These are phyloP conservation scores for Papilio polyxenes DNA, from an alignment of 1,140 invertebrate genomes.

Conservation along the genomic window DNA sequence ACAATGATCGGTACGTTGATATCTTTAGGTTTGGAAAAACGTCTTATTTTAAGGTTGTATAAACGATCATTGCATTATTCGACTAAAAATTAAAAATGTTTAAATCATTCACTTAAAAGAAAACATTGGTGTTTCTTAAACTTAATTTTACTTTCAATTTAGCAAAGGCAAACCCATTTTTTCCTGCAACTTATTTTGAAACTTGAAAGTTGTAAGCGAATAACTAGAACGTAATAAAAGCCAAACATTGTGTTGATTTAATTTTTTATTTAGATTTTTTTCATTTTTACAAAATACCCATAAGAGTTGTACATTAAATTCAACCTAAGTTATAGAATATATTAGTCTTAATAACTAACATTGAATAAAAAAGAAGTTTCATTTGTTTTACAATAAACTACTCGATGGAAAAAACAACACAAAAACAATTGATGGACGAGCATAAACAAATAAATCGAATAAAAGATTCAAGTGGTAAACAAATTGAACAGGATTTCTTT, in stretches of 20 bases:
- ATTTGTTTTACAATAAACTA: slow-evolving; percentile 36
- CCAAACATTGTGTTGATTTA: slow-evolving; percentile 22
- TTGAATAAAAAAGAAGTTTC: slow-evolving; percentile 34
- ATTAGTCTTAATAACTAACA: slow-evolving; percentile 45
- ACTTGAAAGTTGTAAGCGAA: too few species aligned
- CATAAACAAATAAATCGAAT: not conserved
- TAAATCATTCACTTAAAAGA: too few species aligned
- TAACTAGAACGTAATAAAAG: not conserved
- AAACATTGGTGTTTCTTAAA: too few species aligned
- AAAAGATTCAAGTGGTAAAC: not conserved
- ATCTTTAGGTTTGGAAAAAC: too few species aligned
- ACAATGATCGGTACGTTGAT: too few species aligned
- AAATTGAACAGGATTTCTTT: not conserved
- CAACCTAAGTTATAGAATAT: slow-evolving; percentile 42
- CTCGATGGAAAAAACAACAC: slow-evolving; percentile 29
- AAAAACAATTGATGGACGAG: slow-evolving; percentile 30
- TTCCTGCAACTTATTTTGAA: too few species aligned
- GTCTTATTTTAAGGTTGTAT: too few species aligned
- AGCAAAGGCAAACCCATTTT: too few species aligned
- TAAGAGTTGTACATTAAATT: slow-evolving; percentile 46
- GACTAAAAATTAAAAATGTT: too few species aligned
- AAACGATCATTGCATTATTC: too few species aligned
- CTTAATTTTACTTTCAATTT: too few species aligned
- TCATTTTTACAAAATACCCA: slow-evolving; percentile 40
- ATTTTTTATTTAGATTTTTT: slow-evolving; percentile 38